Base-by-base conservation (phyloP, 1,140 invertebrate genomes). In the Neodiprion virginianus region DNA sequence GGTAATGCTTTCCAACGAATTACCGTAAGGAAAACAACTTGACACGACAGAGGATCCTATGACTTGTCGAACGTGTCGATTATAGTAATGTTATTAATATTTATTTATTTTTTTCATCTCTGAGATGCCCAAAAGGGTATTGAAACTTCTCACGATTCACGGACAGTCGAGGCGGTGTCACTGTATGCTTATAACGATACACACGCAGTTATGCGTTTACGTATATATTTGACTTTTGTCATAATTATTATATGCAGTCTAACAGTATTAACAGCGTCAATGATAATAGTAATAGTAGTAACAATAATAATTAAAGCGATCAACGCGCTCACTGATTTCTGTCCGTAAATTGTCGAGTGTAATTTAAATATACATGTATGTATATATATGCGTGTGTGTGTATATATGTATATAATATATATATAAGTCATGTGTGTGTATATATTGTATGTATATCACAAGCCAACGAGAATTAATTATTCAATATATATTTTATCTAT, bases 401-500 rank as follows among this genome's bases (percentile, higher is more conserved):
- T 68, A 14, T 68, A 3, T 68, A n/a, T 23, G 21, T 21, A 23
- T 21, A 10, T 11, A 21, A 21, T 21, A 21, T 21, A 40, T 40
- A 5, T 40, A 5, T 40, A 5, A 3, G 28, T 21, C 17, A 21
- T 21, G 21, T 72, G 28, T 23, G 10, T 21, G 17, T 21, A 21
- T 21, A 21, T 21, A 21, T 21, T 23, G 21, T 21, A 23, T 21
- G 2, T 11, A 74, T 71, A 74, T 74, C 73, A 74, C 73, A 74
- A 74, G 73, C 73, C 73, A 74, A 74, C 73, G 69, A 71, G 68
- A 74, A 74, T 74, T 74, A 66, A 74, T 74, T 40, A 40, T 40
- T 11, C 48, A 74, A 71, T 71, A 69, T 69, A 40, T 40, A 40
- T 40, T 3, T 40, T 40, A 40, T 40, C 28, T 5, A 40, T 40